Percentiles rank a stretch among this genome's conserved stretches.
These are phyloP conservation scores for Platorchestia sp. DNA, from an alignment of 1,140 invertebrate genomes.

Conservation along the genomic window DNA sequence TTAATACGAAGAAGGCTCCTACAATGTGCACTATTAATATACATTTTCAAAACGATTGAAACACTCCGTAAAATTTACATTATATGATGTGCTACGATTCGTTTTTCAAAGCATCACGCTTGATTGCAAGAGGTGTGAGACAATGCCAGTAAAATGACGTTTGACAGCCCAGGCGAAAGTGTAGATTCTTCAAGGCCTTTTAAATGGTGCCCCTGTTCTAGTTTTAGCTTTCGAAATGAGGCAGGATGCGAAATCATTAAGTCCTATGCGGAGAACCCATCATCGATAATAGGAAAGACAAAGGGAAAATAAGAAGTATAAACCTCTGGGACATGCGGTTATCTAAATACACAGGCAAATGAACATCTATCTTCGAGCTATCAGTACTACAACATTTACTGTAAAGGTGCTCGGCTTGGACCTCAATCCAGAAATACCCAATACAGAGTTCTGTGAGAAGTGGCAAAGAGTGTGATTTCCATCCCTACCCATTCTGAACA, in stretches of 20 bases:
- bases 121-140: not conserved
- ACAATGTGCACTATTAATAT: too few species aligned
- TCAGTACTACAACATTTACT: not conserved
- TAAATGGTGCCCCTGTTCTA: not conserved
- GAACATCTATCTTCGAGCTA: not conserved
- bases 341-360: not conserved
- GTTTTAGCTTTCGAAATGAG: not conserved
- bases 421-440: not conserved
- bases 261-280: not conserved
- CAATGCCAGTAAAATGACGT: not conserved
- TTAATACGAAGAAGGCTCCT: too few species aligned
- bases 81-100: not conserved
- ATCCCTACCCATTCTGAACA: not conserved
- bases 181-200: not conserved
- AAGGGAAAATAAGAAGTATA: not conserved
- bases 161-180: too few species aligned
- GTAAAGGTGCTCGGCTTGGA: not conserved
- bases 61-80: too few species aligned
- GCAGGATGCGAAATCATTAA: not conserved
- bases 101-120: not conserved
- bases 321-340: not conserved
- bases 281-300: not conserved
- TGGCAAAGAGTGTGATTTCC: not conserved
- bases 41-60: too few species aligned
- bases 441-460: not conserved